phyloP scores from a whole-genome alignment of 2,888 invertebrate genomes.

The Gerris lacustris region DNA sequence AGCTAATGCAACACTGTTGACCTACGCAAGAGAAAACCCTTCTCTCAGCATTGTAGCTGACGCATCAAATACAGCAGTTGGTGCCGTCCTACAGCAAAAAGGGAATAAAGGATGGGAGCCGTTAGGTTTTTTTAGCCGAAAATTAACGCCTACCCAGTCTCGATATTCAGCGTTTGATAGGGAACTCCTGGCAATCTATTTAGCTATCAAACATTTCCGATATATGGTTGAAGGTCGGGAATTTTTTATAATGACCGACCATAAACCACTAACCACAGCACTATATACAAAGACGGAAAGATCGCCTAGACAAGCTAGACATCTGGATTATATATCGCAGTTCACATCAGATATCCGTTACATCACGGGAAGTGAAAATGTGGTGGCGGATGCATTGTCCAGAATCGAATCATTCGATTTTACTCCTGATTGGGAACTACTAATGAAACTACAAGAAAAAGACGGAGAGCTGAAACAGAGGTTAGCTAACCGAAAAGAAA shows the following conservation, averaged over 20 bases:
- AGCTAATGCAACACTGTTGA: slow-evolving; percentile 32
- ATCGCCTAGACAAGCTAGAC: slow-evolving; percentile 34
- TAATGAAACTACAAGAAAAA: neutral
- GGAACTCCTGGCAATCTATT: slow-evolving; percentile 36
- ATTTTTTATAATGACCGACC: slow-evolving; percentile 15
- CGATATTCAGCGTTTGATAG: slow-evolving; percentile 32
- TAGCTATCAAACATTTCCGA: slow-evolving; percentile 21
- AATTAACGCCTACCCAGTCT: slow-evolving; percentile 30
- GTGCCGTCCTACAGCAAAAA: slow-evolving; percentile 4
- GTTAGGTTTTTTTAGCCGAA: slow-evolving; percentile 17
- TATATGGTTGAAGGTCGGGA: slow-evolving; percentile 14
- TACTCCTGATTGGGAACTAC: neutral
- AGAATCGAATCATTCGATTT: slow-evolving; percentile 27
- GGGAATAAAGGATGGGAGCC: neutral
- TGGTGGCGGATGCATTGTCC: slow-evolving; percentile 35
- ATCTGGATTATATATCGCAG: slow-evolving; percentile 33
- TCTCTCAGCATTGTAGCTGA: slow-evolving; percentile 31
- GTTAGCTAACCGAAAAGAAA: neutral
- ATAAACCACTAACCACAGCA: slow-evolving; percentile 15
- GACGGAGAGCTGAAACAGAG: neutral
- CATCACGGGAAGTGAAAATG: slow-evolving; percentile 33
- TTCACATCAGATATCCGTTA: slow-evolving; percentile 35
- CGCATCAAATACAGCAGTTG: slow-evolving; percentile 17
- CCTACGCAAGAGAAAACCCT: slow-evolving; percentile 30
- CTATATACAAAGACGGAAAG: slow-evolving; percentile 29